These are phyloP conservation scores for Callipepla californica DNA, from an alignment of 2,113 vertebrate genomes.

Conservation along the genomic window DNA sequence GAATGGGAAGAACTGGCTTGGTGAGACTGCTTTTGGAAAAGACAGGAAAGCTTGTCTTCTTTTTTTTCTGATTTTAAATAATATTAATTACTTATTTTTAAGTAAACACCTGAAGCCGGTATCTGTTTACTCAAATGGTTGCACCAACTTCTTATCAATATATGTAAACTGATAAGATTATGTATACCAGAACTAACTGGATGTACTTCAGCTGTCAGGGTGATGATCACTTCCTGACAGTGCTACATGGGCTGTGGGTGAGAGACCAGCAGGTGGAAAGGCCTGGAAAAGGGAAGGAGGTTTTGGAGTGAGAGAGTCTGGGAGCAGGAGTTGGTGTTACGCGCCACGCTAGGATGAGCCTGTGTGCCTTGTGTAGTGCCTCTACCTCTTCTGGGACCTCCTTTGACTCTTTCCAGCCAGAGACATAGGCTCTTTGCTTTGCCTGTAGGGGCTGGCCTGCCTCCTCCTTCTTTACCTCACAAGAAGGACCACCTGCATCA, in stretches of 20 bases:
- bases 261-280: neutral
- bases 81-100: too few relatives aligned
- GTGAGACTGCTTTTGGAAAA: neutral
- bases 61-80: neutral
- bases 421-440: neutral
- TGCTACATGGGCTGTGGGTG: rapidly evolving
- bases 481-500: neutral
- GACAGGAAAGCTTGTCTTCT: neutral
- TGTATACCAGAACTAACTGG: neutral
- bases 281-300: neutral
- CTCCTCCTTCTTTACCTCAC: neutral
- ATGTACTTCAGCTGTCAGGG: neutral
- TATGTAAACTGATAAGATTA: neutral
- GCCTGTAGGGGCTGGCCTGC: rapidly evolving
- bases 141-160: neutral
- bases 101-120: neutral
- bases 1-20: neutral
- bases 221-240: neutral
- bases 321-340: neutral
- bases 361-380: neutral
- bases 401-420: neutral
- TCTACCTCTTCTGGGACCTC: neutral
- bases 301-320: neutral
- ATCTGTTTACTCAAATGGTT: neutral
- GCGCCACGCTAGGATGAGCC: neutral